Conservation (phyloP, 2,888 invertebrate species). For the Phortica magna region DNA sequence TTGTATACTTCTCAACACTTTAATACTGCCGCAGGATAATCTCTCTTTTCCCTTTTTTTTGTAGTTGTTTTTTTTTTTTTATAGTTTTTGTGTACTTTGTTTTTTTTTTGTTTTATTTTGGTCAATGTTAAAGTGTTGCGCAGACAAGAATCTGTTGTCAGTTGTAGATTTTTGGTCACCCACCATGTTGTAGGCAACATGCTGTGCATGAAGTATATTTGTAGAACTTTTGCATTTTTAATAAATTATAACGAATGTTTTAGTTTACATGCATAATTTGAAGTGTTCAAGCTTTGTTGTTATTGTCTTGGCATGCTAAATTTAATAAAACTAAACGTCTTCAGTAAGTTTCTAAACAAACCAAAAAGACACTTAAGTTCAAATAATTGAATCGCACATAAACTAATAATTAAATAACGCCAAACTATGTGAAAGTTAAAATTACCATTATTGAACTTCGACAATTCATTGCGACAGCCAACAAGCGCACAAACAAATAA, state of each 20-base stretch:
- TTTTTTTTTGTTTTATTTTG: neutral
- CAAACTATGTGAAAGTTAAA: slow-evolving; percentile 1
- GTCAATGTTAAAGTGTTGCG: neutral
- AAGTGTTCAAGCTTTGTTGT: too few species aligned
- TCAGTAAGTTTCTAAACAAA: too few species aligned
- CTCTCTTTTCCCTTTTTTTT: neutral
- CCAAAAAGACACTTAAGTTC: neutral
- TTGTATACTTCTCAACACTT: slow-evolving; percentile 4
- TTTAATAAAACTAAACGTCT: too few species aligned
- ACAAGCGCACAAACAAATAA: slow-evolving; percentile 58
- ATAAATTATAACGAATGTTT: too few species aligned
- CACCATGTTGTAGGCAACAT: neutral
- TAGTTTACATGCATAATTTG: too few species aligned
- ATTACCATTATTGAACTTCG: slow-evolving; percentile 42
- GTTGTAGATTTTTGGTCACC: neutral
- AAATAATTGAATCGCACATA: neutral
- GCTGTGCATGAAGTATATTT: neutral
- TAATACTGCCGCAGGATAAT: slow-evolving; percentile 7
- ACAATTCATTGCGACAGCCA: slow-evolving; percentile 62
- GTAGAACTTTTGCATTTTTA: neutral
- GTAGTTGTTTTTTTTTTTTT: neutral
- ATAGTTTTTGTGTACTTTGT: neutral
- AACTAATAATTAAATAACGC: neutral
- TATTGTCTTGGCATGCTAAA: too few species aligned
- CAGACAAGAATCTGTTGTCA: neutral